Conservation (phyloP, 2,113 vertebrate species). For the Ornithorhynchus anatinus region DNA sequence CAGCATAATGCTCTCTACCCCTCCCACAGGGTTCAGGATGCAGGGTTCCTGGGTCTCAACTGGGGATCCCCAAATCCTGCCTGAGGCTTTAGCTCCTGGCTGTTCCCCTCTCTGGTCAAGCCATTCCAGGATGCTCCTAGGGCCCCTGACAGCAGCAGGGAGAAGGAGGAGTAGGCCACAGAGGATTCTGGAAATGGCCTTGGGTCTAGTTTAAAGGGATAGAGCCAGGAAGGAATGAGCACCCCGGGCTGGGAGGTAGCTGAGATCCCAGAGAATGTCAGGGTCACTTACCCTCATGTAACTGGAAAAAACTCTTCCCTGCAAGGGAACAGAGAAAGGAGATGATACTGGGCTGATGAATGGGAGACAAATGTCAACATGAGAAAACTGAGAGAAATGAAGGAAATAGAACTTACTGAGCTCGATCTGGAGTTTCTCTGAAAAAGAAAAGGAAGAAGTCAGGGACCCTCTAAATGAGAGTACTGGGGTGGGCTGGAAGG, state of each 20-base stretch:
- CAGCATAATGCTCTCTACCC: too few relatives aligned
- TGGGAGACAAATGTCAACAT: not conserved
- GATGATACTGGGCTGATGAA: not conserved
- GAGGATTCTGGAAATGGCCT: not conserved
- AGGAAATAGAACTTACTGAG: too few relatives aligned
- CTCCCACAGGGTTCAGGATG: too few relatives aligned
- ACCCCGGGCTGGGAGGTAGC: not conserved
- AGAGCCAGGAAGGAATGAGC: not conserved
- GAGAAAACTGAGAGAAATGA: too few relatives aligned
- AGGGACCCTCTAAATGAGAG: too few relatives aligned
- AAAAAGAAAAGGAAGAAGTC: too few relatives aligned
- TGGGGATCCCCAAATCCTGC: not conserved
- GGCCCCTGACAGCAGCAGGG: too few relatives aligned
- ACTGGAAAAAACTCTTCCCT: conserved; percentile 35
- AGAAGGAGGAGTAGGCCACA: not conserved
- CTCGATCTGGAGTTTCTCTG: too few relatives aligned
- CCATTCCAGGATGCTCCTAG: too few relatives aligned
- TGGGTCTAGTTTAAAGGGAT: not conserved
- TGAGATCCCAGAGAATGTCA: not conserved
- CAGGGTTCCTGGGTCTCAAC: too few relatives aligned
- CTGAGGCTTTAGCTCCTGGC: not conserved
- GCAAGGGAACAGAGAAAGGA: not conserved
- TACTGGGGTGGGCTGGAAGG: too few relatives aligned
- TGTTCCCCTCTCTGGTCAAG: not conserved
- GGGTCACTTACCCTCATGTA: conserved; percentile 47